Base-by-base conservation (phyloP, 2,113 vertebrate genomes). In the Pteronura brasiliensis region DNA sequence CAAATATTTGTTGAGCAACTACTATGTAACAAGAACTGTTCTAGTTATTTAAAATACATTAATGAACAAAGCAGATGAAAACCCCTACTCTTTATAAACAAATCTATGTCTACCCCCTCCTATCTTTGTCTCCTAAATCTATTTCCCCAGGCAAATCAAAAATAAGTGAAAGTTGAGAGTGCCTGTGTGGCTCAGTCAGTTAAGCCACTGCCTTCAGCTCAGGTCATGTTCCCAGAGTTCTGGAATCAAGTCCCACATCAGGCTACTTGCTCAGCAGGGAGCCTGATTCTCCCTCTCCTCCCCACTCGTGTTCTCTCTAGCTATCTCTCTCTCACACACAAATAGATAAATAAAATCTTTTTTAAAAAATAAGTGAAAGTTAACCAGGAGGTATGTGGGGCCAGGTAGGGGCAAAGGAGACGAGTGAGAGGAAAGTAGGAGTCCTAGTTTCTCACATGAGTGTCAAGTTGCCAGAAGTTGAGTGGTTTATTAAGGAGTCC, bases 391-490 rank as follows among this genome's bases (percentile, higher is more conserved):
- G 20, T 67, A 71, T 27, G 14, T 94, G 63, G n/a, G 13, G 42
- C 20, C 44, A 96, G 55, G 39, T 13, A 87, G 17, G 18, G 29
- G 8, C 8, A 86, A 95, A 29, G 47, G 6, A 90, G 34, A 89
- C 74, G 29, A 90, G 4, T 31, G 18, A 59, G 61, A 61, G 27
- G 39, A 8, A 72, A 17, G 4, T 52, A 69, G 34, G 80, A 1
- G 27, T 17, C 9, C 69, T 79, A 2, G 0, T 47, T 92, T 72
- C 34, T 36, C 9, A 61, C 3, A 47, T 47, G 20, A 77, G 11
- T n/a, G 44, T 69, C 84, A 72, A 52, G 59, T 96, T 97, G 96
- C 95, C 57, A 69, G 81, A 96, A 94, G 85, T 97, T 96, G 86
- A 61, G 80, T 77, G 69, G 88, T 79, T 98, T 89, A 84, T 89